Base-by-base conservation (phyloP, 1,140 invertebrate genomes). In the Cyclargus thomasi region DNA sequence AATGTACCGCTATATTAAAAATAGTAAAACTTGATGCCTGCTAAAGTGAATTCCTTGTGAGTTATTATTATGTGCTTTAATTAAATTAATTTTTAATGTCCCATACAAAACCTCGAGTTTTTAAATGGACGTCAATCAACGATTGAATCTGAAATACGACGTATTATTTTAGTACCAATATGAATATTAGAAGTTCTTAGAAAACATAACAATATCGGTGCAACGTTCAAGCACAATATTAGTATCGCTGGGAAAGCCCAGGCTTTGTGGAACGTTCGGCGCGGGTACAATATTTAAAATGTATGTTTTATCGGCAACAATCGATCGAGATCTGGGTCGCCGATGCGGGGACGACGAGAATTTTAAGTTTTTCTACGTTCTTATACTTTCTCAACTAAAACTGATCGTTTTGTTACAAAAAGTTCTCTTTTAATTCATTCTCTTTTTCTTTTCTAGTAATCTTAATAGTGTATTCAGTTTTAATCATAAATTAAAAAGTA, bases 301-400 rank as follows among this genome's bases (percentile, higher is more conserved):
- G 55, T 59, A 21, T 59, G 55, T 59, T 20, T 59, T 59, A 59
- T 59, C 55, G 55, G 55, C 18, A 20, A 59, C 55, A 59, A 59
- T 59, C 55, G 55, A 59, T 59, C n/a, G 18, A 59, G 55, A 59
- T 59, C 55, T 59, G 20, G 55, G 55, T 59, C 55, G 55, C 20
- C 18, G 55, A 59, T 59, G 55, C 18, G 55, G 55, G 18, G 55
- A 59, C 17, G 55, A 21, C 18, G 55, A 59, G 55, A 59, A 59
- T 59, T 59, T 59, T 59, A 59, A 59, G 20, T 59, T 59, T 59
- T 21, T 59, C 18, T 21, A 20, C 10, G 10, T 21, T 59, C 55
- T 59, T 59, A 59, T 18, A 21, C 53, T 55, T 21, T 21, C 18
- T 7, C 10, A 59, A 20, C 18, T 59, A 21, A 18, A 59, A 21